Base-by-base conservation (phyloP, 2,888 invertebrate species). In the Mythimna lalbum region DNA sequence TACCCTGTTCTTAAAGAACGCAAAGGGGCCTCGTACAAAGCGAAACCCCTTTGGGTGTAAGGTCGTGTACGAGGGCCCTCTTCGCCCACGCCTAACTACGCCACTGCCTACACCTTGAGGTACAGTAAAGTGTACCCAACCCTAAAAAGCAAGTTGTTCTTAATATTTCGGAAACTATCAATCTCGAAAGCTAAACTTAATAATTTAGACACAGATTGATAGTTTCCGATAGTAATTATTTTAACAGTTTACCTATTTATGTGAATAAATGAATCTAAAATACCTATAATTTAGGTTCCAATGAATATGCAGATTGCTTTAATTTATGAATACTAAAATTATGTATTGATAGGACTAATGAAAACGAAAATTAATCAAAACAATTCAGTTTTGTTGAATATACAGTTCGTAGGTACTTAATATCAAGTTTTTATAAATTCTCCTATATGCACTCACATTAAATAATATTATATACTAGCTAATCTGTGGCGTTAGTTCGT, bases 211-310 rank as follows among this genome's bases (percentile, higher is more conserved):
- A 50, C 10, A 66, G 66, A 73, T 62, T 68, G 56, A 73, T 73
- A 49, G 59, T 75, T 73, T 73, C 70, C 64, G 31, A 68, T 50
- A n/a, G 21, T 57, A 65, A 73, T 81, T 70, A 80, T 69, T 76
- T 70, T 68, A 81, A 63, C 50, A 70, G 69, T 53, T 64, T 59
- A 53, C 64, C 57, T 61, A 76, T 69, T 78, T 70, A 31, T 68
- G 55, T 49, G 70, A 63, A 81, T 78, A 81, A 70, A 80, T 80
- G 31, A 73, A 78, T 77, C 39, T 64, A 47, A 76, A 79, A 68
- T 67, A 17, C 17, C 17, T 43, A 21, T 63, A 62, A 73, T 66
- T 63, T 72, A 53, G n/a, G 73, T 62, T 60, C 14, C 4, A 67
- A 69, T 76, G 70, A 74, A 78, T 74, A 77, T 83, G 71, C 33